A percentile compares a stretch with the other conserved stretches of the same genome.
These are phyloP conservation scores for Oriolus oriolus DNA, from an alignment of 2,113 vertebrate genomes.

Conservation along the genomic window DNA sequence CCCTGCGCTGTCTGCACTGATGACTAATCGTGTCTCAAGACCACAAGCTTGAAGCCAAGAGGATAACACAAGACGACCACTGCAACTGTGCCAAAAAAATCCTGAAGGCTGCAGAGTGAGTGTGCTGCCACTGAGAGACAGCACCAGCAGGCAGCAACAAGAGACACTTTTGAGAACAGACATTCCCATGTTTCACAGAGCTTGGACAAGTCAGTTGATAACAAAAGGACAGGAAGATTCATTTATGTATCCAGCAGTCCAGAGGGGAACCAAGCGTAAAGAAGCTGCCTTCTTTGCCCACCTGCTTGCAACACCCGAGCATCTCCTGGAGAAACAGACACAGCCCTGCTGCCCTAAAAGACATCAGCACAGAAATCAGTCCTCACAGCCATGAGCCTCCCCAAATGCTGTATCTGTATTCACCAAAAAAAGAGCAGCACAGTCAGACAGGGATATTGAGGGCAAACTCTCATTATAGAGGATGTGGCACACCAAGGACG, in stretches of 20 bases:
- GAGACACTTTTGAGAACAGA: background rate
- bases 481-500: background rate
- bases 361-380: background rate
- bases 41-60: background rate
- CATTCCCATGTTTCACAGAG: background rate
- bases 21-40: conserved; percentile 1
- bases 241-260: background rate
- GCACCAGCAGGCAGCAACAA: background rate
- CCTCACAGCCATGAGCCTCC: background rate
- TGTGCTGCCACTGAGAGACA: background rate
- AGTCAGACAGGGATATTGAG: background rate
- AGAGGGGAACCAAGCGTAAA: background rate
- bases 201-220: background rate
- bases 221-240: background rate
- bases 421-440: background rate
- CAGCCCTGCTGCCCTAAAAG: background rate
- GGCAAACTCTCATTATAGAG: background rate
- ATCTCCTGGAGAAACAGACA: background rate
- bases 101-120: background rate
- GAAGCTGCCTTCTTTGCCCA: background rate
- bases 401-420: background rate
- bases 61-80: background rate
- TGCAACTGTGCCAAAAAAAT: conserved; percentile 14
- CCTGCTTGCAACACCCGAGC: background rate
- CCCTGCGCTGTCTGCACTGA: background rate